Evolutionary conservation across 2,888 invertebrate genomes (phyloP), one percentile per base, ranked within the genome.

Genomic region (Pristionchus arcanus): DNA sequence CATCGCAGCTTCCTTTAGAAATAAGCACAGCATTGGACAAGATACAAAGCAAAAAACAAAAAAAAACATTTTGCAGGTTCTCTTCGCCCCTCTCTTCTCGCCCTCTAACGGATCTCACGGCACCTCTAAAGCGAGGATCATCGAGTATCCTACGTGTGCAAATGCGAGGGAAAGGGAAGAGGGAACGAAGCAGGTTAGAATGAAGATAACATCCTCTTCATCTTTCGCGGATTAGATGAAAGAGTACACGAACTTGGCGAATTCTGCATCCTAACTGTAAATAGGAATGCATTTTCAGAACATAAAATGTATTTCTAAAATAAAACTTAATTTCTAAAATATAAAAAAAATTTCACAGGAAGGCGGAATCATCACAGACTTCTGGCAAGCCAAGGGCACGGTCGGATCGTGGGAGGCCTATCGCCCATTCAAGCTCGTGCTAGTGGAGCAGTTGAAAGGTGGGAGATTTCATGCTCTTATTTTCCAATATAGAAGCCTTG

Each of bases 391-490:
- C 16, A 87, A 68, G 21, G 66, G 66, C 21, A 87, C 87, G 1
- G 66, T 87, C 68, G 68, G 68, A n/a, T 53, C 49, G 42, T 87
- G 87, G 87, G 68, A 87, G 25, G 87, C 68, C 0, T 87, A 68
- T 31, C 42, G 53, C 2, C 87, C 87, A 0, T 68, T 87, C 49
- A 87, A 87, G 31, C 42, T 87, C 13, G 42, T 31, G 9, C 28
- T 87, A 21, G 42, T 87, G 19, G 87, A 87, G 49, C 87, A 87
- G 68, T 87, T 85, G 59, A 85, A 59, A 85, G 84, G 84, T 85
- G n/a, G 2, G 19, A 21, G 53, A 11, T 11, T 55, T 55, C 59
- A 9, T 63, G n/a, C n/a, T 63, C 59, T 63, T 9, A 1, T 25
- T 25, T n/a, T 77, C 31, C 13, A 66, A 25, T 11, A 66, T 3